These are phyloP conservation scores for Habropoda laboriosa DNA, from an alignment of 1,140 invertebrate species.

Conservation along the genomic window DNA sequence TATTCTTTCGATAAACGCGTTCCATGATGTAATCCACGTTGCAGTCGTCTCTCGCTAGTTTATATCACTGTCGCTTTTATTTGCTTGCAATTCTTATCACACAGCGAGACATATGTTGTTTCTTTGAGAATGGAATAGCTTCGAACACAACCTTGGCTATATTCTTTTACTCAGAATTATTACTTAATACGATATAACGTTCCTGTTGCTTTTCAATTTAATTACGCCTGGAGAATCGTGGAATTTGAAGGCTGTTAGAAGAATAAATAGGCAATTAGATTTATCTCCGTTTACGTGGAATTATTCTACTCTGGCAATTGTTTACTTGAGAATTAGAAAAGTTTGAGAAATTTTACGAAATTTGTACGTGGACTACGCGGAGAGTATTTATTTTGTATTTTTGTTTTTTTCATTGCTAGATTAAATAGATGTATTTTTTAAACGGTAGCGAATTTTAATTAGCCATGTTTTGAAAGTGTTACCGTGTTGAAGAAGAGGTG, in stretches of 20 bases:
- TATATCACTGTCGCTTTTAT: neutral
- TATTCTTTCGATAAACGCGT: neutral
- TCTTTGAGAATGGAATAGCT: neutral
- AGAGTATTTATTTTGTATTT: neutral
- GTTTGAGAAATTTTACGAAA: neutral
- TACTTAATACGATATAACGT: neutral
- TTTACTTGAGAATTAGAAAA: neutral
- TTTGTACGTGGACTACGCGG: neutral
- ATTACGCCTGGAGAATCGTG: neutral
- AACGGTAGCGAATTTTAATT: neutral
- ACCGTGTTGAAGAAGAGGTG: neutral
- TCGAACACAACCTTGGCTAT: too few species aligned
- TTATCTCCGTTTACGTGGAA: constrained; percentile 1
- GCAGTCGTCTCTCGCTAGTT: neutral
- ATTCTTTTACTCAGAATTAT: neutral
- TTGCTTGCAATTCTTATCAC: constrained; percentile 11
- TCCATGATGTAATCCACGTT: constrained; percentile 4
- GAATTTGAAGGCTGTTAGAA: neutral
- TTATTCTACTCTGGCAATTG: neutral
- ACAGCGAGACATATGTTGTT: neutral
- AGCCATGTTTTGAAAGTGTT: neutral
- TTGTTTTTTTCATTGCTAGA: too few species aligned
- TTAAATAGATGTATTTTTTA: too few species aligned
- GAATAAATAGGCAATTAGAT: neutral
- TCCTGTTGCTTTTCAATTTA: neutral